These are phyloP conservation scores for Drepanosiphum platanoidis DNA, from an alignment of 2,888 invertebrate species.

Conservation along the genomic window DNA sequence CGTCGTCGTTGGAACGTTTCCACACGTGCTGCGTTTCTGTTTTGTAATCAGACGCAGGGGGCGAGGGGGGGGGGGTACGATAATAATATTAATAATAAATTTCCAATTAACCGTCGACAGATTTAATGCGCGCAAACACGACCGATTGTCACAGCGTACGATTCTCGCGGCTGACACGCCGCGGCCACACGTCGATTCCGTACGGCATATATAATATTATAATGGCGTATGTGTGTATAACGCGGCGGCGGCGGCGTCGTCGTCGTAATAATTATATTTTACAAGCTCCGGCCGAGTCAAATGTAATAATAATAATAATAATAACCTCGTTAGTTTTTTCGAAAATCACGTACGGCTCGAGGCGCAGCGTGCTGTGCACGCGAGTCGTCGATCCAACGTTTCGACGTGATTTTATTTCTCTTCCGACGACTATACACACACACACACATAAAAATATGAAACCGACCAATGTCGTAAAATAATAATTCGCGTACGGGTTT, in stretches of 20 bases:
- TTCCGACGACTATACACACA: background rate
- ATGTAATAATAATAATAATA: too few relatives aligned
- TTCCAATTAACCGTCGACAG: constrained; percentile 21
- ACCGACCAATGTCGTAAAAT: background rate
- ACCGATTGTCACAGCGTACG: background rate
- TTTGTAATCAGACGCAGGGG: background rate
- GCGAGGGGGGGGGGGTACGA: too few relatives aligned
- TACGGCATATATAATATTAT: background rate
- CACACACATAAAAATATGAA: background rate
- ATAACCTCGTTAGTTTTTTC: background rate
- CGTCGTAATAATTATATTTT: constrained; percentile 18
- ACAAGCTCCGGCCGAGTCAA: background rate
- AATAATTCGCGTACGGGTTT: background rate
- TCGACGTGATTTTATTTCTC: background rate
- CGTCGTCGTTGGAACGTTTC: constrained; percentile 17
- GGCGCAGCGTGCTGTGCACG: background rate
- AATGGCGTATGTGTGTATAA: background rate
- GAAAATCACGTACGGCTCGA: background rate
- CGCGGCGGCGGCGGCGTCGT: background rate
- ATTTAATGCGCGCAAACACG: background rate
- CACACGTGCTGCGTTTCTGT: background rate
- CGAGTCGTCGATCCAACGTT: too few relatives aligned
- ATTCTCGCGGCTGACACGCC: background rate
- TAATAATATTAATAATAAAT: background rate
- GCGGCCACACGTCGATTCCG: background rate